Percentiles rank a stretch among this genome's conserved stretches.
Evolutionary conservation across 2,113 vertebrate genomes (phyloP).

Genomic region (Chlamydotis undulata): DNA sequence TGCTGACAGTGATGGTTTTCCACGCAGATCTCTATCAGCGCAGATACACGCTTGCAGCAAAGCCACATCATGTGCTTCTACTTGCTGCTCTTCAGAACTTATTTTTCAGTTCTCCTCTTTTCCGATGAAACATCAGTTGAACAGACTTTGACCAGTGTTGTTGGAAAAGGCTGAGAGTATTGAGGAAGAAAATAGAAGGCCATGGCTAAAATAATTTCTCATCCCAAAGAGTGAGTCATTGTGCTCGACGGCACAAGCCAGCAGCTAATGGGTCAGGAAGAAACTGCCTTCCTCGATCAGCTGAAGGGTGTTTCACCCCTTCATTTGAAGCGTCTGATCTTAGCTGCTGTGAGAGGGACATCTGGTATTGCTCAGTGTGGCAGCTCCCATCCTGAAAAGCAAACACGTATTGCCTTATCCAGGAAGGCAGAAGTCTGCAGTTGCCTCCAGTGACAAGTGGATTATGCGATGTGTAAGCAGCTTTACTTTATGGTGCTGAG

Average conservation of each 20-base stretch:
- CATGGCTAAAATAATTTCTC: neutral
- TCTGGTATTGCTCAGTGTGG: constrained; percentile 32
- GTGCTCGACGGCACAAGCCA: neutral
- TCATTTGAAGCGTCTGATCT: constrained; percentile 2
- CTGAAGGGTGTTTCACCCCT: neutral
- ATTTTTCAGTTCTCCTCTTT: neutral
- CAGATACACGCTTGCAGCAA: fast-evolving
- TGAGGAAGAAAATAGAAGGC: neutral
- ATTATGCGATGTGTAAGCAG: neutral
- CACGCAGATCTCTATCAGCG: neutral
- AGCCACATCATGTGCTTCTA: neutral
- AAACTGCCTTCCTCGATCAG: neutral
- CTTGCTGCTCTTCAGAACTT: neutral
- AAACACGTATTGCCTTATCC: neutral
- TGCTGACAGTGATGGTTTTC: neutral
- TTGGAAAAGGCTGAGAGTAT: neutral
- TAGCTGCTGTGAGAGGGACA: constrained; percentile 2
- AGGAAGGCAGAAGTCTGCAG: neutral
- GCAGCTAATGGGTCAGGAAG: neutral
- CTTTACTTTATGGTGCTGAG: neutral
- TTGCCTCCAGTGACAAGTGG: neutral
- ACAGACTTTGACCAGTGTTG: neutral
- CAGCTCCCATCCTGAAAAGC: constrained; percentile 24
- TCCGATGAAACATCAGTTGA: neutral
- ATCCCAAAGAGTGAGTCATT: neutral